phyloP scores from a whole-genome alignment of 2,888 invertebrate genomes.

The Hybos culiciformis region DNA sequence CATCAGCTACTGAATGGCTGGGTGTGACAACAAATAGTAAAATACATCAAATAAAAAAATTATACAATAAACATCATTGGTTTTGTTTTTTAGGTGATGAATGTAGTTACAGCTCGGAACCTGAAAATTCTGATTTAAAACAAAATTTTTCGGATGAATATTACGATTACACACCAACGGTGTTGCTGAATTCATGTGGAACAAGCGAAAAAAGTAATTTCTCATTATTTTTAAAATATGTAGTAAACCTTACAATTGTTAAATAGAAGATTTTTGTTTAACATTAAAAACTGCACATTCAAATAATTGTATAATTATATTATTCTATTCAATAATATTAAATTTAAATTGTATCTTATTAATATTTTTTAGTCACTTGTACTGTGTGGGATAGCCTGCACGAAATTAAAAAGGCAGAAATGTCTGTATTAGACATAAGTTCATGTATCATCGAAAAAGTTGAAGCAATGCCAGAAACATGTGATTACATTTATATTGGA shows the following conservation, averaged over 20 bases:
- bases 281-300: no score
- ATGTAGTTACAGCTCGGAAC: constrained; percentile 69
- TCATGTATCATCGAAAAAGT: constrained; percentile 87
- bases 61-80: no score
- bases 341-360: background rate
- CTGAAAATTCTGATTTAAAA: constrained; percentile 48
- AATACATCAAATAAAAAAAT: constrained; percentile 13
- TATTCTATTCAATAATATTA: background rate
- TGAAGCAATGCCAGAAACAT: constrained; percentile 63
- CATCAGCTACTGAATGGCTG: constrained; percentile 68
- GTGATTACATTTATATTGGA: constrained; percentile 65
- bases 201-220: constrained; percentile 59
- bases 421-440: constrained; percentile 89
- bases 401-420: constrained; percentile 81
- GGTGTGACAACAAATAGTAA: constrained; percentile 78
- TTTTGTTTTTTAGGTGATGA: constrained; percentile 43
- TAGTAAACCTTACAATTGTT: no score
- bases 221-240: no score
- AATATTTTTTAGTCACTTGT: constrained; percentile 62
- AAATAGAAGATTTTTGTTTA: no score
- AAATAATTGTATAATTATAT: no score
- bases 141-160: constrained; percentile 40
- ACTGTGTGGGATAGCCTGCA: constrained; percentile 89
- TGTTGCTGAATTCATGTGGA: constrained; percentile 56
- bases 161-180: constrained; percentile 56